phyloP scores from a whole-genome alignment of 1,140 invertebrate genomes.

The Steinernema khuongi region DNA sequence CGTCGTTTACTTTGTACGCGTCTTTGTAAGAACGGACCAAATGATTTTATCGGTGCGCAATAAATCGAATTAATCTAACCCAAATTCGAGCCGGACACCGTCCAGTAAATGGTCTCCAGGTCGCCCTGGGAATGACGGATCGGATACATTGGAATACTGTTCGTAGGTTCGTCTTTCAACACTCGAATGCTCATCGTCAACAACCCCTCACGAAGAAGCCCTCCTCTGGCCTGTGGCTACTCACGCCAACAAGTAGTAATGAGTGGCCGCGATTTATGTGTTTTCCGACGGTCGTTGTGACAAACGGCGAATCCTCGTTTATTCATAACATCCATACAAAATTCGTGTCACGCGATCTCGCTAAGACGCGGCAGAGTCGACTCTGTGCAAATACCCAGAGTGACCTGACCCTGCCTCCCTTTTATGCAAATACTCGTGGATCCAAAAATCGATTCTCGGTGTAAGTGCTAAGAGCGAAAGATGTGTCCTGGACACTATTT shows the following conservation, averaged over 20 bases:
- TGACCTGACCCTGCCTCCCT: slow-evolving; percentile 1
- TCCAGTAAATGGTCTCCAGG: background rate
- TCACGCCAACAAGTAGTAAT: background rate
- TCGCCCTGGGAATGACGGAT: too few species aligned
- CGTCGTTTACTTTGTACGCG: background rate
- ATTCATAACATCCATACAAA: slow-evolving; percentile 12
- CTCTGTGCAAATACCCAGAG: background rate
- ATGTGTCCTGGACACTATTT: too few species aligned
- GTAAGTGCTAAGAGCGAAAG: too few species aligned
- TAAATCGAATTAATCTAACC: slow-evolving; percentile 15
- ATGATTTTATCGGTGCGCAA: slow-evolving; percentile 10
- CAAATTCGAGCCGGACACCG: background rate
- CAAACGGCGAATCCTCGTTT: slow-evolving; percentile 4
- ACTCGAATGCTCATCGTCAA: too few species aligned
- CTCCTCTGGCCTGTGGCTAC: background rate
- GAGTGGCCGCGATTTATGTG: background rate
- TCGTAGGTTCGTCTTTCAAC: too few species aligned
- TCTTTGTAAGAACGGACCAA: background rate
- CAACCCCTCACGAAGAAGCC: slow-evolving; percentile 4
- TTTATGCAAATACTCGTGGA: slow-evolving; percentile 5
- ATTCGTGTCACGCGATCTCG: slow-evolving; percentile 3
- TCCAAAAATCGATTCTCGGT: slow-evolving; percentile 10
- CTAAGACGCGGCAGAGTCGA: background rate
- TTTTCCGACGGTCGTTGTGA: background rate
- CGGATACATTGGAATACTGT: too few species aligned